phyloP scores from a whole-genome alignment of 2,888 invertebrate genomes.

The Trilocha varians region DNA sequence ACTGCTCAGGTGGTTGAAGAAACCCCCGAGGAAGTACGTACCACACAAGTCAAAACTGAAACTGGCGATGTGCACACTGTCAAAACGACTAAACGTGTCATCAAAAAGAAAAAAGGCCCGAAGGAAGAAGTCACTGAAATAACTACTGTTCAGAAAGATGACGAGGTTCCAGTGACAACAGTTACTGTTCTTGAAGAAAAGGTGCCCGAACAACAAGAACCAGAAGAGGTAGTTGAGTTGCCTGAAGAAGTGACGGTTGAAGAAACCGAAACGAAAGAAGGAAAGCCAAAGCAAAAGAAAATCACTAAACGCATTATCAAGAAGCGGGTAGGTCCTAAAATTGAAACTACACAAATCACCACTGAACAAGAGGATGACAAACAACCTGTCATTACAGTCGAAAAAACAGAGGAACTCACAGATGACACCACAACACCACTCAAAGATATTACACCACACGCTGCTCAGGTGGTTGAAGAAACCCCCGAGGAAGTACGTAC shows the following conservation, averaged over 20 bases:
- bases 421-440: conserved; percentile 5
- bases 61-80: conserved; percentile 25
- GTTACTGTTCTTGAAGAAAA: conserved; percentile 7
- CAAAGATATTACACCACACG: not conserved
- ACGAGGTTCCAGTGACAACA: conserved; percentile 12
- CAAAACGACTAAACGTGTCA: conserved; percentile 26
- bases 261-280: conserved; percentile 22
- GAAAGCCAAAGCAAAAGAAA: conserved; percentile 23
- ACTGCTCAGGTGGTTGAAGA: conserved; percentile 15
- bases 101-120: conserved; percentile 18
- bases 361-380: conserved; percentile 8
- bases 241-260: conserved; percentile 19
- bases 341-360: conserved; percentile 28
- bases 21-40: conserved; percentile 16
- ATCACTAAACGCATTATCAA: conserved; percentile 13
- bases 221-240: conserved; percentile 21
- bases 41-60: conserved; percentile 17
- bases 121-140: conserved; percentile 19
- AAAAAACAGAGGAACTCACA: conserved; percentile 15
- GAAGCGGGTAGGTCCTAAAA: conserved; percentile 17
- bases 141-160: conserved; percentile 14
- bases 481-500: conserved; percentile 24
- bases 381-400: conserved; percentile 17
- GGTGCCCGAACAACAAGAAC: conserved; percentile 9
- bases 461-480: conserved; percentile 18